Evolutionary conservation across 2,113 vertebrate genomes (phyloP), one percentile per base, ranked within the genome.

Genomic region (Gambusia holbrooki): DNA sequence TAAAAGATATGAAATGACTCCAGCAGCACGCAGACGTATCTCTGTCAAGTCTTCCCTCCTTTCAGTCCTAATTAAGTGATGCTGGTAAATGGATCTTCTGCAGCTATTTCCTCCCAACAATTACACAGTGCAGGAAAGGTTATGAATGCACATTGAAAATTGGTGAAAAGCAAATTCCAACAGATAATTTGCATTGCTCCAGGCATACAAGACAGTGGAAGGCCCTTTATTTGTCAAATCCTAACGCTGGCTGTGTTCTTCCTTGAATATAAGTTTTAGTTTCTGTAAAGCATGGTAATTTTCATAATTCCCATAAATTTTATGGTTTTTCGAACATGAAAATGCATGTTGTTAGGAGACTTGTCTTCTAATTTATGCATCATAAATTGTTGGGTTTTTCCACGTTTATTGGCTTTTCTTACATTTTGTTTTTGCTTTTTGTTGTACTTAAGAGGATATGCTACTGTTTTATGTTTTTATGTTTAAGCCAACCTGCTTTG

Each of bases 21-120:
- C 33, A 19, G 37, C 76, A 28, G 54, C 66, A 42, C 66, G 71
- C 62, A 48, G 62, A 73, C 4, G 5, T 51, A 45, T 62, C 27
- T 71, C 60, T 61, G 54, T 84, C 78, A 68, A 66, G 60, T 66
- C 79, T 84, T 78, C 32, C 27, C 66, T 82, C 48, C 58, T 0
- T 45, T 79, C 54, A 28, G 58, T 73, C 61, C 64, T 82, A 76
- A 83, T 87, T 82, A 82, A 74, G 74, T 73, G 51, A 74, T 76
- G 68, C 69, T 71, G 70, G 65, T 77, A 63, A 87, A 81, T 69
- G 79, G 77, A 84, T 84, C 78, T 79, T 62, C 69, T 28, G 1
- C 74, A 82, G 74, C 77, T 67, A 76, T 40, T 69, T 79, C 54
- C 63, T 42, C 63, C 80, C 71, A 76, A 67, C 62, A 83, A 69